Percentiles rank a stretch among this genome's conserved stretches.
These are phyloP conservation scores for Helogale parvula DNA, from an alignment of 2,113 vertebrate genomes.

Conservation along the genomic window DNA sequence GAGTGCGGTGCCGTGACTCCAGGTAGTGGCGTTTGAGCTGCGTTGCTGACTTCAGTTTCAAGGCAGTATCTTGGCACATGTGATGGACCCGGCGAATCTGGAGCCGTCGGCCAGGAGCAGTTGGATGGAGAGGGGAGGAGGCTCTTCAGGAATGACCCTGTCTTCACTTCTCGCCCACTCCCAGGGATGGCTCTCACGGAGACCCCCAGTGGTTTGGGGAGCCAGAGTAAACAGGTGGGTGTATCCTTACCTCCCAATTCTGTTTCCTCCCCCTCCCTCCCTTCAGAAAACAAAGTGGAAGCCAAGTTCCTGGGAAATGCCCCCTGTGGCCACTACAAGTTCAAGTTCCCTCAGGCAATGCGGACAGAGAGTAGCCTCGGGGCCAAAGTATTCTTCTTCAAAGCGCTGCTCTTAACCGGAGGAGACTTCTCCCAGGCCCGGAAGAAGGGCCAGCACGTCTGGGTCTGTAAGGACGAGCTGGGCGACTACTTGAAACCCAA, in stretches of 20 bases:
- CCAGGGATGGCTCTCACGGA: not conserved
- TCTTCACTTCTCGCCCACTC: not conserved
- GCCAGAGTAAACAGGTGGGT: not conserved
- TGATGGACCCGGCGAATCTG: not conserved
- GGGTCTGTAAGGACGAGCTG: slow-evolving; percentile 93
- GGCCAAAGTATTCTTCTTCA: slow-evolving; percentile 98
- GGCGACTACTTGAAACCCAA: slow-evolving; percentile 90
- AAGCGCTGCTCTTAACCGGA: slow-evolving; percentile 90
- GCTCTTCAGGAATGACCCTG: not conserved
- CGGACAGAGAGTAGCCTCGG: slow-evolving; percentile 88
- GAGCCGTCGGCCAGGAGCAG: not conserved
- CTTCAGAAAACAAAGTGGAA: slow-evolving; percentile 87
- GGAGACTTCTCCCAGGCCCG: slow-evolving; percentile 65
- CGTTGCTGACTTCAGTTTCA: not conserved
- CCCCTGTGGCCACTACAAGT: slow-evolving; percentile 96
- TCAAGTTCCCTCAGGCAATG: slow-evolving; percentile 91
- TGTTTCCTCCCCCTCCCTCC: not conserved
- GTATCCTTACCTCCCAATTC: not conserved
- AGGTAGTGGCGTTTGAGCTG: not conserved
- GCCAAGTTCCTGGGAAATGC: slow-evolving; percentile 94
- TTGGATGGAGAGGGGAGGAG: not conserved
- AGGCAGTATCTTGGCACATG: not conserved
- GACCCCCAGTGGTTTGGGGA: not conserved
- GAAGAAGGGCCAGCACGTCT: slow-evolving; percentile 84
- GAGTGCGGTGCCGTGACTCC: not conserved